Evolutionary conservation across 2,888 invertebrate genomes (phyloP).

Genomic region (Parelbella ahira): DNA sequence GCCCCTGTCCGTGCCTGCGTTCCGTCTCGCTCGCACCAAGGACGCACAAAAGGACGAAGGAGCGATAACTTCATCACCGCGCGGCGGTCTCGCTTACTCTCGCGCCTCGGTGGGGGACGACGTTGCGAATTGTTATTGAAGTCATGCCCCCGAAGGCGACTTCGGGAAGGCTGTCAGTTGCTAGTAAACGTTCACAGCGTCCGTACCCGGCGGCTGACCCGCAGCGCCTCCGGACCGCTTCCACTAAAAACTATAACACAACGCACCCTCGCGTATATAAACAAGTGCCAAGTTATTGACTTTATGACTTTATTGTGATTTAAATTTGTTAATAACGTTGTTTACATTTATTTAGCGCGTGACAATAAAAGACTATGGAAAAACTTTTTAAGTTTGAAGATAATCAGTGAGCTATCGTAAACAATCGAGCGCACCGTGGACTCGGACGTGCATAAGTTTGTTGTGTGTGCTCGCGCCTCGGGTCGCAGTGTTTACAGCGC

Average conservation of each 20-base stretch:
- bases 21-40: conserved; percentile 71
- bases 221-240: conserved; percentile 54
- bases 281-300: conserved; percentile 59
- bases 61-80: conserved; percentile 80
- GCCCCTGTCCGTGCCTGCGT: conserved; percentile 45
- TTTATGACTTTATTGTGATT: conserved; percentile 53
- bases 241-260: conserved; percentile 52
- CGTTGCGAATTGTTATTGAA: conserved; percentile 82
- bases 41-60: conserved; percentile 82
- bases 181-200: conserved; percentile 76
- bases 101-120: conserved; percentile 77
- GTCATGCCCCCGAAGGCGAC: conserved; percentile 81
- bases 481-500: conserved; percentile 63
- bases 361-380: conserved; percentile 45
- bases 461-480: conserved; percentile 22
- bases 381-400: conserved; percentile 46
- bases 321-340: conserved; percentile 40
- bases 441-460: conserved; percentile 33
- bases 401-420: conserved; percentile 32
- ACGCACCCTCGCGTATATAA: conserved; percentile 50
- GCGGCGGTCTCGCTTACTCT: conserved; percentile 73
- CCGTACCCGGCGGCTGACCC: conserved; percentile 65
- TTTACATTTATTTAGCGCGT: conserved; percentile 35
- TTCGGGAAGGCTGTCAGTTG: conserved; percentile 80
- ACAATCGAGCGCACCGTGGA: conserved; percentile 22